Evolutionary conservation across 1,140 invertebrate genomes (phyloP), one percentile per base, ranked within the genome.

Genomic region (Zaprionus ghesquierei): DNA sequence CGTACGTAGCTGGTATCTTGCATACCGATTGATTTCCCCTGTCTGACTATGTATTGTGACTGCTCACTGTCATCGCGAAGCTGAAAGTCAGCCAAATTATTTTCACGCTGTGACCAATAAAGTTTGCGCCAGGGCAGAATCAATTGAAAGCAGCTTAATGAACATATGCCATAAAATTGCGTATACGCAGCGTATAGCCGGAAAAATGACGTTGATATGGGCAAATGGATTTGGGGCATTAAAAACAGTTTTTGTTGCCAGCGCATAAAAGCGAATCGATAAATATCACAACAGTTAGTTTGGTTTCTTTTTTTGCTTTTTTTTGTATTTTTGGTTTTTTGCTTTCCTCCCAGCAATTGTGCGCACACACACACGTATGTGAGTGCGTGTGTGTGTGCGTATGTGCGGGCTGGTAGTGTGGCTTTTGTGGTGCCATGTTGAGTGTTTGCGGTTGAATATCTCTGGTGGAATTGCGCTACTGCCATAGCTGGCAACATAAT

Each of bases 181-280:
- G 54, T 70, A 77, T 80, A 85, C 68, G 77, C 81, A 61, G 50
- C 20, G 31, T n/a, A 51, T 46, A 33, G 46, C 29, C 55, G 33
- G 22, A 50, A 33, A 33, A 25, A 15, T 15, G 69, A 25, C 61
- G 33, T 64, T 64, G 35, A 41, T 58, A 58, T 31, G 46, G 6
- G 18, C 27, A 77, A 84, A 80, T 84, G 73, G 77, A 80, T 85
- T 80, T 60, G n/a, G 54, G 59, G 65, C 62, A 85, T 85, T 85
- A 72, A 79, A 85, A 85, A 80, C 81, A 59, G 73, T 80, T 80
- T 85, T 69, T 54, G 56, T 35, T 54, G 63, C 55, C 60, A 54
- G 31, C 69, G 46, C 61, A 71, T 75, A 76, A 84, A 76, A 58
- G 65, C 53, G 65, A 84, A 85, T 80, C 77, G 79, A 84, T 84